These are phyloP conservation scores for Drosophila seclusa DNA, from an alignment of 2,888 invertebrate genomes.

Conservation along the genomic window DNA sequence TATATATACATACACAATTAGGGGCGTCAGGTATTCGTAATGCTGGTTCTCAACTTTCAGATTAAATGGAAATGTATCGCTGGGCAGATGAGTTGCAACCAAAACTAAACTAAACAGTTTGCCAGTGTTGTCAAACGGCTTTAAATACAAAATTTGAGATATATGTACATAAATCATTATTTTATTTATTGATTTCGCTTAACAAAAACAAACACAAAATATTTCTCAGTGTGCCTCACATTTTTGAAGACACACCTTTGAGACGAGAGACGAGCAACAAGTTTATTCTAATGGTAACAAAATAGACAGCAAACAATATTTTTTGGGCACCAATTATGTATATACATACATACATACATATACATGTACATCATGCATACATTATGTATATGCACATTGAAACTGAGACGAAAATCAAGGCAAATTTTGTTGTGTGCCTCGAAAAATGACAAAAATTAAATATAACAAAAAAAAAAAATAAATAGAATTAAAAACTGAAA, in stretches of 20 bases:
- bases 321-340: slow-evolving; percentile 75
- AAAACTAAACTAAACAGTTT: slow-evolving; percentile 33
- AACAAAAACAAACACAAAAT: slow-evolving; percentile 15
- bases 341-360: slow-evolving; percentile 17
- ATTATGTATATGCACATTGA: not conserved
- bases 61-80: not conserved
- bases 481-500: not conserved
- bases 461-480: slow-evolving; percentile 15
- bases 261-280: slow-evolving; percentile 17
- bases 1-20: not conserved
- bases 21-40: not conserved
- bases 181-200: slow-evolving; percentile 21
- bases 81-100: not conserved
- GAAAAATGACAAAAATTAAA: slow-evolving; percentile 22
- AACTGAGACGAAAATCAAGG: slow-evolving; percentile 18
- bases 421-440: slow-evolving; percentile 40
- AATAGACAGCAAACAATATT: slow-evolving; percentile 72
- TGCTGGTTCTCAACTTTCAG: not conserved
- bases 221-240: slow-evolving; percentile 60
- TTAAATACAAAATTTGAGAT: slow-evolving; percentile 52
- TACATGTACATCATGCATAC: not conserved
- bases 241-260: slow-evolving; percentile 56
- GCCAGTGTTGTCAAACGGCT: slow-evolving; percentile 74
- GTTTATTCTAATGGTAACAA: slow-evolving; percentile 19
- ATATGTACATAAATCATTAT: slow-evolving; percentile 32